Conservation (phyloP, 1,140 invertebrate species). For the Caenorhabditis tropicalis region DNA sequence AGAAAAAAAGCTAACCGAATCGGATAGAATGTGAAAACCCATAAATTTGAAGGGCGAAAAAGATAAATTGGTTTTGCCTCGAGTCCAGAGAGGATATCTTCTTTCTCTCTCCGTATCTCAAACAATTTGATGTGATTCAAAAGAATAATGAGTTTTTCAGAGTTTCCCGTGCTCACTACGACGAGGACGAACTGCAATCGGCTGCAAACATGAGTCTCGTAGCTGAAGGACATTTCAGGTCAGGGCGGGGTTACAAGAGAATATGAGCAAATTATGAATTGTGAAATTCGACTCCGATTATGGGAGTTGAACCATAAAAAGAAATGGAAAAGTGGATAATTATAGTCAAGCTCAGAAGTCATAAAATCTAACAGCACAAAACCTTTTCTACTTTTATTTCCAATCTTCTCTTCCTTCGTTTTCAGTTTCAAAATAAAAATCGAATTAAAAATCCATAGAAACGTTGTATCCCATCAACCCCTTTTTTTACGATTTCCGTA, state of each 20-base stretch:
- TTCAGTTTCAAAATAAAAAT: no score
- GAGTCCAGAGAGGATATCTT: slow-evolving; percentile 22
- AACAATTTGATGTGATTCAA: slow-evolving; percentile 14
- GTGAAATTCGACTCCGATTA: neutral
- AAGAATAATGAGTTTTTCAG: slow-evolving; percentile 33
- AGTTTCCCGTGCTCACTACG: slow-evolving; percentile 40
- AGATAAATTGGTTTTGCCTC: slow-evolving; percentile 31
- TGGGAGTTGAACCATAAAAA: neutral
- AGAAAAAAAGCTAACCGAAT: neutral
- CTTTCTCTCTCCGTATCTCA: neutral
- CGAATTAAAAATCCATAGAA: neutral
- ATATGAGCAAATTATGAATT: neutral
- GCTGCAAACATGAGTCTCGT: slow-evolving; percentile 37
- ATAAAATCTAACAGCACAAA: no score
- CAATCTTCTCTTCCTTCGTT: no score
- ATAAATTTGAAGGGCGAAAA: slow-evolving; percentile 39
- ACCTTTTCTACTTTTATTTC: no score
- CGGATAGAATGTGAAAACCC: slow-evolving; percentile 26
- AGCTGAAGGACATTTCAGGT: slow-evolving; percentile 36
- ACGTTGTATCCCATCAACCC: neutral
- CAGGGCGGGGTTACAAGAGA: neutral
- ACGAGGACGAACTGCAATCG: slow-evolving; percentile 1
- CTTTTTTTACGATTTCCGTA: slow-evolving; percentile 5
- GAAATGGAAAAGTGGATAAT: neutral
- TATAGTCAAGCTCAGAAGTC: no score